phyloP scores from a whole-genome alignment of 2,888 invertebrate species.

The Epistrophe grossulariae region DNA sequence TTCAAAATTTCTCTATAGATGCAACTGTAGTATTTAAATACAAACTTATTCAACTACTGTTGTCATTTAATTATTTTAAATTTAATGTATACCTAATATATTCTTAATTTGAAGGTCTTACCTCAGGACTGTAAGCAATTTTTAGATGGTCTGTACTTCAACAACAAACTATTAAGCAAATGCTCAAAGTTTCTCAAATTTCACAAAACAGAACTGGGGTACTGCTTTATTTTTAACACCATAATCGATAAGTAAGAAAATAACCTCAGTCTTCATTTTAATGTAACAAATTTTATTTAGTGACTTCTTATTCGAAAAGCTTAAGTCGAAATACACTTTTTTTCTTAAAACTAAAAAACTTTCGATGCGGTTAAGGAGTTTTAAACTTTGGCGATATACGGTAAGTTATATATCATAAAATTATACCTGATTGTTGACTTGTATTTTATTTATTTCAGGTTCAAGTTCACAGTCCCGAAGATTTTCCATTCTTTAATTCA shows the following conservation, averaged over 20 bases:
- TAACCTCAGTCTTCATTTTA: no score
- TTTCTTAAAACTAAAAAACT: conserved; percentile 3
- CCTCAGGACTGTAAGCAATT: not conserved
- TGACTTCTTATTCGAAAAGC: conserved; percentile 22
- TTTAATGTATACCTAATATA: no score
- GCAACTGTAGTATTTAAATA: no score
- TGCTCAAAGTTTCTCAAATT: not conserved
- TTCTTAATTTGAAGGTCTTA: not conserved
- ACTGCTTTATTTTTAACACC: conserved; percentile 5
- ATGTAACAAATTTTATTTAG: not conserved
- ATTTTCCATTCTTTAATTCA: conserved; percentile 46
- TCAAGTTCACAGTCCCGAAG: conserved; percentile 55
- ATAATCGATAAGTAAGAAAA: not conserved
- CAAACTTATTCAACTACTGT: no score
- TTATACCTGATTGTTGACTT: not conserved
- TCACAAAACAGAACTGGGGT: not conserved
- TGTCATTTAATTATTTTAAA: no score
- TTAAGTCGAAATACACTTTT: conserved; percentile 28
- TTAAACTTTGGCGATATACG: conserved; percentile 45
- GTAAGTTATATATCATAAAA: not conserved
- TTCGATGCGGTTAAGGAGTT: conserved; percentile 21
- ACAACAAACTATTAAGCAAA: not conserved
- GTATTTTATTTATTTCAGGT: conserved; percentile 22
- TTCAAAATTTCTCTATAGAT: no score
- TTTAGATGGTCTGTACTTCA: not conserved